Evolutionary conservation across 2,888 invertebrate genomes (phyloP).

Genomic region (Tetragonula carbonaria): DNA sequence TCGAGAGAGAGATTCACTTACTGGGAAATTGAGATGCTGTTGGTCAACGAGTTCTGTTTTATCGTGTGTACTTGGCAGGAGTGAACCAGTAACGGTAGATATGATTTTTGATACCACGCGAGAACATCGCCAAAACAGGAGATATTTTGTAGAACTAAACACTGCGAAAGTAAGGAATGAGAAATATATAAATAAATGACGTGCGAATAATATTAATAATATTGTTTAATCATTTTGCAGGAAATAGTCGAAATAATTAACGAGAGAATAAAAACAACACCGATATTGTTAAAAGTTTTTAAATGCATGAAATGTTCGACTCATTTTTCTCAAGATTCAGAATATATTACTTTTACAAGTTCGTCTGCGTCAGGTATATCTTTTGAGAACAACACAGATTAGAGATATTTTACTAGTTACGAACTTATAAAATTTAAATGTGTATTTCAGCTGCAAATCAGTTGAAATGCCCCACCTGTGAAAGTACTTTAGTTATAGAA

Average conservation of each 20-base stretch:
- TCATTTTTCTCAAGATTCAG: constrained; percentile 86
- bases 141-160: constrained; percentile 86
- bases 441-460: constrained; percentile 66
- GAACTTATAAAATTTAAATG: too few species aligned
- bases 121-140: constrained; percentile 86
- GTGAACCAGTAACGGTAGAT: constrained; percentile 84
- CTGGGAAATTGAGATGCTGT: constrained; percentile 80
- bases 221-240: constrained; percentile 72
- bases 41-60: constrained; percentile 80
- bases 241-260: constrained; percentile 84
- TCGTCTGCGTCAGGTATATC: constrained; percentile 55
- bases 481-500: constrained; percentile 86
- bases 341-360: constrained; percentile 68
- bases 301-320: constrained; percentile 88
- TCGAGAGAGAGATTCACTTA: constrained; percentile 85
- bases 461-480: constrained; percentile 86
- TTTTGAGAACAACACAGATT: not conserved
- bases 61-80: constrained; percentile 81
- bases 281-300: constrained; percentile 82
- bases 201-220: not conserved
- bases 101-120: constrained; percentile 87
- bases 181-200: not conserved
- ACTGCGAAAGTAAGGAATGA: constrained; percentile 85
- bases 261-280: constrained; percentile 84
- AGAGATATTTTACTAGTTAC: not conserved